Percentiles rank a stretch among this genome's conserved stretches.
phyloP scores from a whole-genome alignment of 2,113 vertebrate species.

The rabbit (Oryctolagus cuniculus) region DNA sequence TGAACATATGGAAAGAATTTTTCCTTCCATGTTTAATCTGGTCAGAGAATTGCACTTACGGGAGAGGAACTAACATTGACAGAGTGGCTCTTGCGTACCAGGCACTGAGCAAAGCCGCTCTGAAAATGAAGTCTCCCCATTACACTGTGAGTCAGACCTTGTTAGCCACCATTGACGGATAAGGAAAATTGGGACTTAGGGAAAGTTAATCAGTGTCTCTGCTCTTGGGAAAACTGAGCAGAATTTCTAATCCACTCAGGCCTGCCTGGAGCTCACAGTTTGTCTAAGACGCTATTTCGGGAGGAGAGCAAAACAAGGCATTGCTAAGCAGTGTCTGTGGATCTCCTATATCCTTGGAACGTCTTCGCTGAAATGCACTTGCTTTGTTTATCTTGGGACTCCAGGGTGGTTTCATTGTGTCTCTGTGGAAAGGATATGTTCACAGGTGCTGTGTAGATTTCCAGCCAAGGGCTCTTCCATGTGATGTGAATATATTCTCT shows the following conservation, averaged over 20 bases:
- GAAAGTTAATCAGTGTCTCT: not conserved
- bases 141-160: not conserved
- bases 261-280: not conserved
- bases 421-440: slow-evolving; percentile 21
- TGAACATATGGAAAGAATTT: slow-evolving; percentile 68
- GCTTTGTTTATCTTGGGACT: slow-evolving; percentile 7
- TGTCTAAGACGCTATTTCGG: not conserved
- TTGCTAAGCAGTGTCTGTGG: not conserved
- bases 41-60: slow-evolving; percentile 23
- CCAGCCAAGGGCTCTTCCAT: slow-evolving; percentile 57
- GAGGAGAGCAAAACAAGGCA: not conserved
- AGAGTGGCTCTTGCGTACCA: not conserved
- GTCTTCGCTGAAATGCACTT: not conserved
- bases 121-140: slow-evolving; percentile 3
- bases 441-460: slow-evolving; percentile 42
- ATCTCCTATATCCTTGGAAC: not conserved
- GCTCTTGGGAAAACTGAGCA: not conserved
- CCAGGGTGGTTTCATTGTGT: slow-evolving; percentile 1
- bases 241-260: not conserved
- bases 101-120: not conserved
- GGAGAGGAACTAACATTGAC: slow-evolving; percentile 1
- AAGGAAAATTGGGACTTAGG: not conserved
- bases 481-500: slow-evolving; percentile 19
- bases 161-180: not conserved
- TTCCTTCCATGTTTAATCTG: slow-evolving; percentile 41